phyloP scores from a whole-genome alignment of 1,140 invertebrate species.

The Aphis gossypii region DNA sequence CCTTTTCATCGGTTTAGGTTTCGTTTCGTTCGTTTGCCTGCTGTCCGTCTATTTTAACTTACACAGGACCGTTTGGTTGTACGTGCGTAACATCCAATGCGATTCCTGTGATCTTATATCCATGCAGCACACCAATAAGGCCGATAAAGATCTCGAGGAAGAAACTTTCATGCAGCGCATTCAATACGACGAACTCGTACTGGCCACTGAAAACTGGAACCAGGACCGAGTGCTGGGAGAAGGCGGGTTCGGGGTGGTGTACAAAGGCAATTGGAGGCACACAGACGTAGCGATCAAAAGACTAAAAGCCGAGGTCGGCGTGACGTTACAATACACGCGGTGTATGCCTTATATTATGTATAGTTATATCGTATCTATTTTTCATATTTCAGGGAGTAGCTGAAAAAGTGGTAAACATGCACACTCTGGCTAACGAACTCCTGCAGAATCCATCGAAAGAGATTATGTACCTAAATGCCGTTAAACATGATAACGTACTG shows the following conservation, averaged over 20 bases:
- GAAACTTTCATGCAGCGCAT: slow-evolving; percentile 71
- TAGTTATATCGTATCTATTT: not conserved
- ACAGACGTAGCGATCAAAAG: slow-evolving; percentile 89
- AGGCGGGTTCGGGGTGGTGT: slow-evolving; percentile 93
- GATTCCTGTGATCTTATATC: not conserved
- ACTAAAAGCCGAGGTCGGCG: slow-evolving; percentile 69
- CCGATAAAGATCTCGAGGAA: slow-evolving; percentile 64
- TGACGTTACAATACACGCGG: not conserved
- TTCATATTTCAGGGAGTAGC: slow-evolving; percentile 45
- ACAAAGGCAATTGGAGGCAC: slow-evolving; percentile 89
- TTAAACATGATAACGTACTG: slow-evolving; percentile 91
- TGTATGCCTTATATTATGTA: not conserved
- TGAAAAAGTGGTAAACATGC: slow-evolving; percentile 37
- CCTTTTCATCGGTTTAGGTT: not conserved
- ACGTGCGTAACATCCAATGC: not conserved
- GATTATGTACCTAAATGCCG: slow-evolving; percentile 79
- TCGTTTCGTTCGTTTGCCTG: not conserved
- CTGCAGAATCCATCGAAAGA: slow-evolving; percentile 78
- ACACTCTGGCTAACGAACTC: slow-evolving; percentile 64
- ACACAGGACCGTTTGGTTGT: not conserved
- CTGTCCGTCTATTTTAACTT: slow-evolving; percentile 15
- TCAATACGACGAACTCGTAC: slow-evolving; percentile 77
- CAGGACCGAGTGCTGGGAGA: slow-evolving; percentile 77
- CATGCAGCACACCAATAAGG: not conserved
- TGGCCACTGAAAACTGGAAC: slow-evolving; percentile 82